A percentile compares a stretch with the other conserved stretches of the same genome.
These are phyloP conservation scores for Eufriesea mexicana DNA, from an alignment of 1,140 invertebrate genomes.

Conservation along the genomic window DNA sequence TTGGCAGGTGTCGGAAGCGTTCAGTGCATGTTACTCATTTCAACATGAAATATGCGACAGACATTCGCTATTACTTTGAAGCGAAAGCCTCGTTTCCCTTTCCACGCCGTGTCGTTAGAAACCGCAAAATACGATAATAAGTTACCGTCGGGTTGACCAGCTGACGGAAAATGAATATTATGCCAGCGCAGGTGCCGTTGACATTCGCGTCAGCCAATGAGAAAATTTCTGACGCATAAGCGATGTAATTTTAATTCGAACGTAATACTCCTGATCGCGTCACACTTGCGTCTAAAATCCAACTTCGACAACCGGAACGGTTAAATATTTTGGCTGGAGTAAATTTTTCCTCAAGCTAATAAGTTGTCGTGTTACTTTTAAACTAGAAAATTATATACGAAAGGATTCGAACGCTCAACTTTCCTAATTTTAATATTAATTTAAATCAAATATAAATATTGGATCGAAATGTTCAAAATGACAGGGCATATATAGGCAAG, in stretches of 20 bases:
- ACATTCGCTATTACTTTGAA: conserved; percentile 25
- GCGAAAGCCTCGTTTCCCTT: conserved; percentile 24
- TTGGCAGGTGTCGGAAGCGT: conserved; percentile 29
- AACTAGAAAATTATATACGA: too few species aligned
- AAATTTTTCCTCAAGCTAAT: too few species aligned
- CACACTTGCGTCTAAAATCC: not conserved
- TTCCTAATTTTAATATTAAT: too few species aligned
- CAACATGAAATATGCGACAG: conserved; percentile 21
- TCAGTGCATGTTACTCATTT: conserved; percentile 10
- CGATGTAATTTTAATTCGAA: not conserved
- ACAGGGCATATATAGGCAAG: too few species aligned
- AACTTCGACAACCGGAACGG: not conserved
- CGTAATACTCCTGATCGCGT: not conserved
- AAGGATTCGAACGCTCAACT: too few species aligned
- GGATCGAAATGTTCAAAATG: too few species aligned
- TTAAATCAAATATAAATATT: too few species aligned
- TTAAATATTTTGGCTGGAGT: too few species aligned
- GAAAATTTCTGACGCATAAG: not conserved
- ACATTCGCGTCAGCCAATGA: not conserved
- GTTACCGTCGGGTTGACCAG: conserved; percentile 53
- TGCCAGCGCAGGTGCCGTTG: conserved; percentile 41
- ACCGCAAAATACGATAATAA: conserved; percentile 66
- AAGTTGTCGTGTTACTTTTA: too few species aligned
- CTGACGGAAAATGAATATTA: conserved; percentile 61
- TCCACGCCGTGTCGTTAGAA: conserved; percentile 44